These are phyloP conservation scores for Podilymbus podiceps DNA, from an alignment of 2,113 vertebrate genomes.

Conservation along the genomic window DNA sequence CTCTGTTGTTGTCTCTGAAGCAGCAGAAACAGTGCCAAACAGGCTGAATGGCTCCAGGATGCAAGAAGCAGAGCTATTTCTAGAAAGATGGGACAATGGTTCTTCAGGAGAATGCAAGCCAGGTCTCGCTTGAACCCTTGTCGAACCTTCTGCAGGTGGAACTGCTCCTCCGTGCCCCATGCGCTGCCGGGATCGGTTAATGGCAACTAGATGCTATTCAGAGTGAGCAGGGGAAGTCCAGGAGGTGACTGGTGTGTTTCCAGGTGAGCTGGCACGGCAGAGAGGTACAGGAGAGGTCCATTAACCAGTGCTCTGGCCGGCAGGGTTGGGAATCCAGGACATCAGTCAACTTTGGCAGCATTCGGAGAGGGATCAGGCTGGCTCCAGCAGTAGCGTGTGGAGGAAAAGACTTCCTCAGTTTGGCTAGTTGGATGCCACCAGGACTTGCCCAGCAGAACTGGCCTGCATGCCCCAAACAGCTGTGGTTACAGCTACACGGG, in stretches of 20 bases:
- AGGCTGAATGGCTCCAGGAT: background rate
- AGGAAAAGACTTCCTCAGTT: background rate
- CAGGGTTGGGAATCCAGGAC: background rate
- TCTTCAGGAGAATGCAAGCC: background rate
- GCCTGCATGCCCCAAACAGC: background rate
- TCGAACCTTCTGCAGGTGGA: background rate
- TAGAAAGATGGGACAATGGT: background rate
- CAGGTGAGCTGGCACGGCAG: background rate
- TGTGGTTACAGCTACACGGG: background rate
- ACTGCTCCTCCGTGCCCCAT: background rate
- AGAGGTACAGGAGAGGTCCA: background rate
- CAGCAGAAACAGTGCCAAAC: background rate
- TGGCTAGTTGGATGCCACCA: background rate
- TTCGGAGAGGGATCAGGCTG: background rate
- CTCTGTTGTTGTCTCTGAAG: constrained; percentile 17
- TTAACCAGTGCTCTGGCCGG: rapidly evolving
- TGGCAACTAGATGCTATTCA: background rate
- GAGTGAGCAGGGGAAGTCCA: background rate
- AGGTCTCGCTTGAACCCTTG: background rate
- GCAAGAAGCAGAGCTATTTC: background rate
- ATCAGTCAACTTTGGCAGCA: background rate
- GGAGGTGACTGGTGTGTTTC: background rate
- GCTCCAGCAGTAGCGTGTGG: background rate
- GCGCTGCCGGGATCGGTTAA: background rate
- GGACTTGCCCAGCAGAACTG: background rate